These are phyloP conservation scores for Neomonachus schauinslandi DNA, from an alignment of 2,113 vertebrate genomes.

Conservation along the genomic window DNA sequence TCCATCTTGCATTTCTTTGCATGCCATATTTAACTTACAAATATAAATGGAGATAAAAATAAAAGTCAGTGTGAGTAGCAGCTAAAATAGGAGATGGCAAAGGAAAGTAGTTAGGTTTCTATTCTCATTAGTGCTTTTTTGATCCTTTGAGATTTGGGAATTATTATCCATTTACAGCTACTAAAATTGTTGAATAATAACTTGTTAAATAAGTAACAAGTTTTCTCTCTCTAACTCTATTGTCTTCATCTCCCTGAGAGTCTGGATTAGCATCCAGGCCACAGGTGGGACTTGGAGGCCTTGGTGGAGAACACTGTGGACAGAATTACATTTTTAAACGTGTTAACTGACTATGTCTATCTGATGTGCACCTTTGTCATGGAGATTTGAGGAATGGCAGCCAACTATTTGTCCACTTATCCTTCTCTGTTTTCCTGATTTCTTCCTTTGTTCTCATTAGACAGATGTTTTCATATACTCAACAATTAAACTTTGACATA, in stretches of 20 bases:
- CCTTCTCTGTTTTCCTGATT: not conserved
- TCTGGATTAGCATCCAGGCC: not conserved
- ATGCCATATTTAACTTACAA: conserved; percentile 32
- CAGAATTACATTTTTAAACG: not conserved
- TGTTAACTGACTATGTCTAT: not conserved
- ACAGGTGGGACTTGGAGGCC: not conserved
- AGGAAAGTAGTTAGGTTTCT: conserved; percentile 66
- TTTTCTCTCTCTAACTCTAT: not conserved
- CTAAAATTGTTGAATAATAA: conserved; percentile 40
- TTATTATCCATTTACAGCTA: conserved; percentile 65
- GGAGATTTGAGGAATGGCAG: not conserved
- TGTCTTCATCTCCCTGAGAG: not conserved
- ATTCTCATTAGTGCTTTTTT: conserved; percentile 70
- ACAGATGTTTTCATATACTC: not conserved
- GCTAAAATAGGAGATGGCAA: conserved; percentile 48
- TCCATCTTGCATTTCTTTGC: conserved; percentile 24
- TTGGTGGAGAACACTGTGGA: too few relatives aligned
- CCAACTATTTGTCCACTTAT: not conserved
- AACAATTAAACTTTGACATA: not conserved
- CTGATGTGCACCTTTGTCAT: not conserved
- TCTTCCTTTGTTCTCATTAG: not conserved
- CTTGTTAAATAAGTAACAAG: not conserved
- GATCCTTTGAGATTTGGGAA: conserved; percentile 63
- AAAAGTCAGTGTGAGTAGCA: conserved; percentile 21
- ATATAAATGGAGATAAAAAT: conserved; percentile 74